Evolutionary conservation across 2,888 invertebrate species (phyloP), one percentile per base, ranked within the genome.

Genomic region (Pterostichus madidus): DNA sequence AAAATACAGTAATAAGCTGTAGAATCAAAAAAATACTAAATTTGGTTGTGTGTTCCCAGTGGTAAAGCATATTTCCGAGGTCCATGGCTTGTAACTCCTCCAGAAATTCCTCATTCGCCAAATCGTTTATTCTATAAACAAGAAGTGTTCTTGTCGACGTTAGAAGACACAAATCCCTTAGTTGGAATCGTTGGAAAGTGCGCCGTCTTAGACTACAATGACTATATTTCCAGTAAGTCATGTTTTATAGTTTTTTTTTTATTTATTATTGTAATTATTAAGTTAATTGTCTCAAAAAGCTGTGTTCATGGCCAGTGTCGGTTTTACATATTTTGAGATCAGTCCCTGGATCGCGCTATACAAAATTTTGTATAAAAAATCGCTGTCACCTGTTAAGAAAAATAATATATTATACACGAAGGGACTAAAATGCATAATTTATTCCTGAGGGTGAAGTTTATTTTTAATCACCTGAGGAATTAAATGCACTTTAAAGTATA

Each of bases 51-150:
- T 71, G 24, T 31, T 92, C 93, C 44, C 89, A 97, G 96, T 87
- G 97, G 96, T 75, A 96, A 96, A 88, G 95, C 96, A 79, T 98
- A 95, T 89, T 97, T 99, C 91, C 96, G 96, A 84, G 99, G 99
- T 0, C 97, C 98, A 0, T 97, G 97, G 95, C 93, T 99, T 85
- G 94, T 99, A 80, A 93, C 96, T 73, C 97, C 99, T 0, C 92
- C 94, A 0, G 99, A 99, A 90, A 95, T 98, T 11, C 94, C 96
- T 10, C 96, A 96, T 87, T 92, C 95, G 4, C 93, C 95, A 8
- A 94, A 93, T 17, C 91, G 94, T 91, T 92, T 96, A 73, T 98
- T 97, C 90, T 99, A 96, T 91, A 96, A 96, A 86, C 97, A 98
- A 91, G 99, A 99, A 91, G 94, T 99, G 84, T 94, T 99, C 87